These are phyloP conservation scores for Pundamilia nyererei DNA, from an alignment of 2,113 vertebrate species.

Conservation along the genomic window DNA sequence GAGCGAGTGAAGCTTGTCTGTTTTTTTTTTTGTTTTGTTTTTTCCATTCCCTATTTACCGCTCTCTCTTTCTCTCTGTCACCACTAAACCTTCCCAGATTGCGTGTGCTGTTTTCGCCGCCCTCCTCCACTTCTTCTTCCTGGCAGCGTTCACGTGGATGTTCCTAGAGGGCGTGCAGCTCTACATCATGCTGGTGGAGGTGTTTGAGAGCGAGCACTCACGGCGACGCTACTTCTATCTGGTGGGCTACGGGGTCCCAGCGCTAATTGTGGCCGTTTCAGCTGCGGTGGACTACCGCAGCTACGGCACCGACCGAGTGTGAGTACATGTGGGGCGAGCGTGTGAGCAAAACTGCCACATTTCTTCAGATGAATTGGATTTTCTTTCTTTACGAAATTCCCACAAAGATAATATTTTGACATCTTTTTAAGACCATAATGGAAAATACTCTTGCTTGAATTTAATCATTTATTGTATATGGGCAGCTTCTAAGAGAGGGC, in stretches of 20 bases:
- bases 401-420: not conserved
- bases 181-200: slow-evolving; percentile 98
- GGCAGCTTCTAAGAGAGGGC: not conserved
- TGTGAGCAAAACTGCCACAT: not conserved
- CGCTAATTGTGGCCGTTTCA: slow-evolving; percentile 89
- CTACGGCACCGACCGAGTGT: slow-evolving; percentile 95
- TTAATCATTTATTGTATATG: not conserved
- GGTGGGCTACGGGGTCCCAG: slow-evolving; percentile 92
- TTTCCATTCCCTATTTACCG: not conserved
- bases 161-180: slow-evolving; percentile 97
- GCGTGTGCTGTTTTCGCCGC: slow-evolving; percentile 94
- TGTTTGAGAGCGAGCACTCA: slow-evolving; percentile 96
- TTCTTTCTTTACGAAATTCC: not conserved
- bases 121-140: slow-evolving; percentile 97
- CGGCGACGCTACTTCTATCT: slow-evolving; percentile 93
- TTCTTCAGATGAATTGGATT: not conserved
- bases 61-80: not conserved
- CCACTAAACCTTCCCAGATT: slow-evolving; percentile 70
- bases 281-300: slow-evolving; percentile 94
- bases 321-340: slow-evolving; percentile 54
- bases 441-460: not conserved
- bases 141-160: slow-evolving; percentile 99
- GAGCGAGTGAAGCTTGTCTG: not conserved
- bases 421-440: not conserved
- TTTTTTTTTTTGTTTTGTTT: not conserved